Conservation (phyloP, 2,888 invertebrate species). For the Ectemnius cavifrons region DNA sequence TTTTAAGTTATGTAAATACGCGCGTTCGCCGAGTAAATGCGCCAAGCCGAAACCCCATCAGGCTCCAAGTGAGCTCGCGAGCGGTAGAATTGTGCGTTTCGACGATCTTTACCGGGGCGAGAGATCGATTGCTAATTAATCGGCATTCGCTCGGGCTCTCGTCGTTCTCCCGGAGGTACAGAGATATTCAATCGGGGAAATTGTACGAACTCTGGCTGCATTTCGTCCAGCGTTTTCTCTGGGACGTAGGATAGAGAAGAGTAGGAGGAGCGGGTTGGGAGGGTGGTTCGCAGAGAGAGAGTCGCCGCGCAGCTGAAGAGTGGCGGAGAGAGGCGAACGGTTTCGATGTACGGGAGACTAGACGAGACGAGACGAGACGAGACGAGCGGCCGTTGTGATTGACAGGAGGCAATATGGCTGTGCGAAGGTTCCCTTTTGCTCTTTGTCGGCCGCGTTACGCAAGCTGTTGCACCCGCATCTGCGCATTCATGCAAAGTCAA, state of each 20-base stretch:
- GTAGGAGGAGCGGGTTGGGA: neutral
- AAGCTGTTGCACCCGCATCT: constrained; percentile 79
- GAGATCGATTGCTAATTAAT: constrained; percentile 35
- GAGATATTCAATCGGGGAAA: constrained; percentile 54
- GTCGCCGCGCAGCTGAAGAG: neutral
- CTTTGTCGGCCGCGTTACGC: constrained; percentile 76
- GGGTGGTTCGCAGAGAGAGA: constrained; percentile 7
- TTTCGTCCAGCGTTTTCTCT: constrained; percentile 41
- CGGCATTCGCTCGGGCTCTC: constrained; percentile 39
- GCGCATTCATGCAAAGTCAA: constrained; percentile 78
- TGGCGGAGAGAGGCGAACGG: neutral
- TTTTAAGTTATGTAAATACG: constrained; percentile 7
- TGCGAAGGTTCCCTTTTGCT: constrained; percentile 70
- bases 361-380: constrained; percentile 7
- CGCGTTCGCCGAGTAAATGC: neutral
- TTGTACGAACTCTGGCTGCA: constrained; percentile 37
- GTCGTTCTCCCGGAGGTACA: constrained; percentile 27
- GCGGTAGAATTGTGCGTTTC: too few species aligned
- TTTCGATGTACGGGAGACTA: constrained; percentile 49
- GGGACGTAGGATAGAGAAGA: neutral
- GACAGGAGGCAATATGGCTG: constrained; percentile 78
- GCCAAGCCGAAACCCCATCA: too few species aligned
- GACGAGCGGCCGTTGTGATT: constrained; percentile 73
- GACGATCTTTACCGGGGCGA: too few species aligned
- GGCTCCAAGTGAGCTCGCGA: too few species aligned